A percentile compares a stretch with the other conserved stretches of the same genome.
Evolutionary conservation across 2,113 vertebrate species (phyloP).

Genomic region (Platycercus adscitus): DNA sequence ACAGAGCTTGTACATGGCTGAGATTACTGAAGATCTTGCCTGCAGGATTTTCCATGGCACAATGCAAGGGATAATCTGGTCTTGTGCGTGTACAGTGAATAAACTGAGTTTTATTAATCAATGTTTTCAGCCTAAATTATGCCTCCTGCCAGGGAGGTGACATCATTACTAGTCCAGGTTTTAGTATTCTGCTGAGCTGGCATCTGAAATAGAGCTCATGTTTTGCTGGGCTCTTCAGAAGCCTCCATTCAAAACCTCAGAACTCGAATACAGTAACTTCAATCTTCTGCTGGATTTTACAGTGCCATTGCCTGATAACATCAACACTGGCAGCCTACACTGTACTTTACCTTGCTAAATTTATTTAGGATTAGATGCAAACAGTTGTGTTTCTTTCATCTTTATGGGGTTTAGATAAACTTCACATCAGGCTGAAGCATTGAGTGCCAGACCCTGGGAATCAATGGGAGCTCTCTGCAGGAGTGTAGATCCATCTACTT

Average conservation of each 20-base stretch:
- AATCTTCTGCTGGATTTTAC: not conserved
- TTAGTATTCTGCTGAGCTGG: slow-evolving; percentile 37
- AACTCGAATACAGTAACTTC: not conserved
- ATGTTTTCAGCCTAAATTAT: slow-evolving; percentile 1
- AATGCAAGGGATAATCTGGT: not conserved
- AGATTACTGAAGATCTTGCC: not conserved
- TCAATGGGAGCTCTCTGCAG: not conserved
- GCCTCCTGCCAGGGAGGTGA: slow-evolving; percentile 23
- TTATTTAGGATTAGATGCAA: not conserved
- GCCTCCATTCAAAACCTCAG: not conserved
- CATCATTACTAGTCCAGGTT: slow-evolving; percentile 20
- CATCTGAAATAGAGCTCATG: not conserved
- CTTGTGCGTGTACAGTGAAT: not conserved
- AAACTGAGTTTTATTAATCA: not conserved
- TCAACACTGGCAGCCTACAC: not conserved
- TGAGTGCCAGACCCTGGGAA: not conserved
- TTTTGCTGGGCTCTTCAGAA: slow-evolving; percentile 29
- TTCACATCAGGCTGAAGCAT: not conserved
- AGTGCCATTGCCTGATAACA: not conserved
- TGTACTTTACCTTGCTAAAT: not conserved
- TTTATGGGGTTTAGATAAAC: not conserved
- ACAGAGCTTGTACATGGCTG: not conserved
- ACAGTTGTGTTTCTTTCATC: not conserved
- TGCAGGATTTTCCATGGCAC: not conserved
- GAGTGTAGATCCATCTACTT: not conserved